These are phyloP conservation scores for Ophraella communa DNA, from an alignment of 2,888 invertebrate genomes.

Conservation along the genomic window DNA sequence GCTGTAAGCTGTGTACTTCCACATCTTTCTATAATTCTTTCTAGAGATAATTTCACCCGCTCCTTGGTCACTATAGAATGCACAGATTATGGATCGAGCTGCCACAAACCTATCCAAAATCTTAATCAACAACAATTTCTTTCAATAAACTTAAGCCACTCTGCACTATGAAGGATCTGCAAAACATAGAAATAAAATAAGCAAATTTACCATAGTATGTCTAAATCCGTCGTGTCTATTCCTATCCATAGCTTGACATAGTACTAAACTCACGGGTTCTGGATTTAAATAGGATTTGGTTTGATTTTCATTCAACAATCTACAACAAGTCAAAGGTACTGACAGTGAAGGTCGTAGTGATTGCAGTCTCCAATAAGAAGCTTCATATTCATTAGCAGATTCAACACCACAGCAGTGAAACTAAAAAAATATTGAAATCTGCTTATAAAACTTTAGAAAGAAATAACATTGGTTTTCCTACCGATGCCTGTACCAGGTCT, in stretches of 20 bases:
- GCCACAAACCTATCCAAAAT: no score
- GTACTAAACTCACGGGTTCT: constrained; percentile 71
- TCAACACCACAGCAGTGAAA: constrained; percentile 83
- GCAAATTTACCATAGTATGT: constrained; percentile 63
- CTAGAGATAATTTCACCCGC: no score
- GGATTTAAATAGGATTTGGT: constrained; percentile 75
- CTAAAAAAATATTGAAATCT: constrained; percentile 60
- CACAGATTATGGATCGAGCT: no score
- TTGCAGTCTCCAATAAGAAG: constrained; percentile 79
- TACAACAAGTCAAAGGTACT: constrained; percentile 62
- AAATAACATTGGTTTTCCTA: constrained; percentile 40
- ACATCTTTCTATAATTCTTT: no score
- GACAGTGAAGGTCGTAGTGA: constrained; percentile 69
- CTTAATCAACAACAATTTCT: no score
- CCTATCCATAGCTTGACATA: constrained; percentile 73
- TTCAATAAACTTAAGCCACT: no score
- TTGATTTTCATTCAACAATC: constrained; percentile 65
- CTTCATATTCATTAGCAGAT: constrained; percentile 80
- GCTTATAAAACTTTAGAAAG: not conserved
- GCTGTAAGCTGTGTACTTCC: no score
- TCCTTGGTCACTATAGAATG: no score
- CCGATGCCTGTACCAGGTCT: constrained; percentile 76
- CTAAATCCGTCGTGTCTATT: constrained; percentile 66
- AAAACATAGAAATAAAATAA: not conserved
- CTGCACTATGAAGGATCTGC: no score